Base-by-base conservation (phyloP, 2,113 vertebrate species). In the Pedetes capensis region DNA sequence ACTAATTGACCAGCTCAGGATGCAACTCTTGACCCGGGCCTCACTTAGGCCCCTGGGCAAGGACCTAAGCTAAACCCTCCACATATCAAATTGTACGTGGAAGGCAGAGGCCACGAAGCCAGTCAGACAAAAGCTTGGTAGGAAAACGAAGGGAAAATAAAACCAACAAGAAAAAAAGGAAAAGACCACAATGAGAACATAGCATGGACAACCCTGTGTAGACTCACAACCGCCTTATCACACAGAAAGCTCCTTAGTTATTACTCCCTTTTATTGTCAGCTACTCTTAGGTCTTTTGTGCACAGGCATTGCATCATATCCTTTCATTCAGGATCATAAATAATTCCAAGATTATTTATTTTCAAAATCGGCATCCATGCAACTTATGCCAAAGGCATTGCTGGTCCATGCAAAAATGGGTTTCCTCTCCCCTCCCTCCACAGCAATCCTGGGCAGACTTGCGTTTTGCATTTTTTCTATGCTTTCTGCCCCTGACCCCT, bases 271-370 rank as follows among this genome's bases (percentile, higher is more conserved):
- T 89, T 61, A 79, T 69, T 47, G 44, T 57, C 53, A 37, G 80
- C 75, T 42, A 55, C 92, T 57, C 71, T n/a, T 72, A 66, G 74
- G 22, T n/a, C 49, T 78, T 66, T 89, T 14, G 8, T 20, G 27
- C 37, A 27, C 6, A 92, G 66, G 37, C 39, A 68, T 8, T 89
- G 76, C 75, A 16, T 95, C 91, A 84, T 69, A 96, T 85, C 94
- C 93, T 94, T 75, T 59, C 84, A 92, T 94, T 96, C 96, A 87
- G 64, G 93, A 92, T 95, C 86, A 94, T 82, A 94, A 97, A 94
- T 91, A 92, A 93, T 39, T 55, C 85, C 12, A 27, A 78, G 61
- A 79, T 66, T 82, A 81, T 74, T 78, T 90, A 71, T 95, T 92
- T 95, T 96, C 57, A 64, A 42, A 74, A 87, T 53, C 78, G 72